Percentiles rank a stretch among this genome's conserved stretches.
Evolutionary conservation across 2,113 vertebrate species (phyloP).

Genomic region (Casuarius casuarius): DNA sequence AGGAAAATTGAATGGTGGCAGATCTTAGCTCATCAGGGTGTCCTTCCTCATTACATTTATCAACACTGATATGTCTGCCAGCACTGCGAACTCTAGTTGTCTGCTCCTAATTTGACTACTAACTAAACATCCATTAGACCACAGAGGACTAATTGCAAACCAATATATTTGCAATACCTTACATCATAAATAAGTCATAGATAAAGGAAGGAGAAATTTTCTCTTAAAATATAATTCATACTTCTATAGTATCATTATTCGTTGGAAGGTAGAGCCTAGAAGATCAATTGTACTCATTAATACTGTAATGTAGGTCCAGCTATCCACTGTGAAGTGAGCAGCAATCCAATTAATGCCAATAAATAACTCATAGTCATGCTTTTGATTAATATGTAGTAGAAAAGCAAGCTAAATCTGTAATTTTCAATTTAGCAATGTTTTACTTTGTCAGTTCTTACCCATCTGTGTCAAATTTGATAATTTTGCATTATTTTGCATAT

Average conservation of each 20-base stretch:
- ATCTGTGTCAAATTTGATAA: not conserved
- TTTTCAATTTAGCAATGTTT: not conserved
- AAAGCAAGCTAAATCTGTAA: not conserved
- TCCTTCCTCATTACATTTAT: not conserved
- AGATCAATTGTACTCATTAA: not conserved
- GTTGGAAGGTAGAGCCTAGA: not conserved
- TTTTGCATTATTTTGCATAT: not conserved
- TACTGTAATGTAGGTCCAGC: not conserved
- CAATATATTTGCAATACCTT: not conserved
- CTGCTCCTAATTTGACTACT: not conserved
- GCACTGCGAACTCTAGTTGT: not conserved
- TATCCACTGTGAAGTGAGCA: not conserved
- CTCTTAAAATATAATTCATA: not conserved
- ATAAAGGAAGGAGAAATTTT: not conserved
- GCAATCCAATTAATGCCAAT: not conserved
- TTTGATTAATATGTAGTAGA: not conserved
- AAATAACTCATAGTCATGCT: not conserved
- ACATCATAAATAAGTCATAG: not conserved
- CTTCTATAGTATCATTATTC: not conserved
- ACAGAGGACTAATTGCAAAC: not conserved
- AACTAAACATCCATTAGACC: not conserved
- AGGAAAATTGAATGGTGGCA: not conserved
- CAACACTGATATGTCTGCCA: not conserved
- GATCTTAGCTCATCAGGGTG: not conserved
- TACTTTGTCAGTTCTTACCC: not conserved